These are phyloP conservation scores for Choristoneura fumiferana DNA, from an alignment of 1,140 invertebrate species.

Conservation along the genomic window DNA sequence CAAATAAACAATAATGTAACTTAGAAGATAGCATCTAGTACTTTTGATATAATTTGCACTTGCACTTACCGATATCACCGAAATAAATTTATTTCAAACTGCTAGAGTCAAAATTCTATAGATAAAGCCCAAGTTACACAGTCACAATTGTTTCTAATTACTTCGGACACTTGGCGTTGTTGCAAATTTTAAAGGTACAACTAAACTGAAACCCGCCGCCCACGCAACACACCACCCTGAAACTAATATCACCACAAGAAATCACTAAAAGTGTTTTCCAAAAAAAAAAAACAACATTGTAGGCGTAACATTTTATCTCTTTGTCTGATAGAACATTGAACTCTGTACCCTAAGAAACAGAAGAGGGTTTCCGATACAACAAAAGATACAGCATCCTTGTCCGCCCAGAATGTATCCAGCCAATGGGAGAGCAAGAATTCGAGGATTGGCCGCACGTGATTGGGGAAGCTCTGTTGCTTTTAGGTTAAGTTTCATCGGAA, in stretches of 20 bases:
- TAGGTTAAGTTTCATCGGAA: conserved; percentile 47
- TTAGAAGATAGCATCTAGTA: too few species aligned
- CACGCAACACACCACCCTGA: conserved; percentile 56
- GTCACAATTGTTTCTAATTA: not conserved
- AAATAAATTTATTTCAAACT: too few species aligned
- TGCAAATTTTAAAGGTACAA: conserved; percentile 16
- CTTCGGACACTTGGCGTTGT: conserved; percentile 8
- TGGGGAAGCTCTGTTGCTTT: conserved; percentile 50
- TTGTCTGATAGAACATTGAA: conserved; percentile 42
- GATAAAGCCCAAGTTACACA: too few species aligned
- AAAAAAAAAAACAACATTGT: conserved; percentile 39
- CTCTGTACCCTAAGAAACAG: conserved; percentile 43
- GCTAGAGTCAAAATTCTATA: too few species aligned
- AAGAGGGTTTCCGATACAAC: conserved; percentile 28
- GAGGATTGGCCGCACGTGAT: conserved; percentile 61
- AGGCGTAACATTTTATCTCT: conserved; percentile 52
- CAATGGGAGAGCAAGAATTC: conserved; percentile 38
- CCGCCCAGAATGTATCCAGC: conserved; percentile 44
- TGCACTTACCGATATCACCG: too few species aligned
- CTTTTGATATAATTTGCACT: too few species aligned
- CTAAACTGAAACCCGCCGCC: conserved; percentile 39
- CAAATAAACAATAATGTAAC: too few species aligned
- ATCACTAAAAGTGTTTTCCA: conserved; percentile 35
- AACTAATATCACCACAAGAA: conserved; percentile 52
- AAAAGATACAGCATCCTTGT: conserved; percentile 46